These are phyloP conservation scores for Cavia aperea DNA, from an alignment of 2,113 vertebrate species.

Conservation along the genomic window DNA sequence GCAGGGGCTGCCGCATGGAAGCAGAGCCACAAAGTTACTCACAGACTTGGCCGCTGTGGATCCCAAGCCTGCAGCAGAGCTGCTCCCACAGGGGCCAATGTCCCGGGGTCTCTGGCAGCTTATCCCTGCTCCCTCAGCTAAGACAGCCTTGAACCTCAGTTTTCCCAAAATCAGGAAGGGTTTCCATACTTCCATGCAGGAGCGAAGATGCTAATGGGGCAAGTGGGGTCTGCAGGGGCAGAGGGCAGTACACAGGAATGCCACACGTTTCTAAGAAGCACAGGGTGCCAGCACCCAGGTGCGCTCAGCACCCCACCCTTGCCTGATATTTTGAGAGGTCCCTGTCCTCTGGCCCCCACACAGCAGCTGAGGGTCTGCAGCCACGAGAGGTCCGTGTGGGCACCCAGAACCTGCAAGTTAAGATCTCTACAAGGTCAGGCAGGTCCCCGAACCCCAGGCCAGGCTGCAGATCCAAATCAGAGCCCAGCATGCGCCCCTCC, in stretches of 20 bases:
- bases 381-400: background rate
- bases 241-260: background rate
- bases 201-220: too few relatives aligned
- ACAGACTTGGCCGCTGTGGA: too few relatives aligned
- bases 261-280: background rate
- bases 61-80: background rate
- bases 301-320: background rate
- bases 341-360: background rate
- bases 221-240: background rate
- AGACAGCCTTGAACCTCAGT: background rate
- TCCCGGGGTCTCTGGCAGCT: background rate
- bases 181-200: too few relatives aligned
- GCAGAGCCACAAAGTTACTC: rapidly evolving
- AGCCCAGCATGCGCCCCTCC: background rate
- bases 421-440: background rate
- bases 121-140: too few relatives aligned
- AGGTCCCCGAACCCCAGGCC: background rate
- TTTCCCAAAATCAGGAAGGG: background rate
- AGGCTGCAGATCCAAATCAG: background rate
- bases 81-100: rapidly evolving
- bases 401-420: background rate
- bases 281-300: background rate
- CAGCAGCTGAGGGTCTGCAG: background rate
- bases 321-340: background rate
- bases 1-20: background rate